Conservation (phyloP, 2,797 vertebrate genomes). For the Aldrovandia affinis region DNA sequence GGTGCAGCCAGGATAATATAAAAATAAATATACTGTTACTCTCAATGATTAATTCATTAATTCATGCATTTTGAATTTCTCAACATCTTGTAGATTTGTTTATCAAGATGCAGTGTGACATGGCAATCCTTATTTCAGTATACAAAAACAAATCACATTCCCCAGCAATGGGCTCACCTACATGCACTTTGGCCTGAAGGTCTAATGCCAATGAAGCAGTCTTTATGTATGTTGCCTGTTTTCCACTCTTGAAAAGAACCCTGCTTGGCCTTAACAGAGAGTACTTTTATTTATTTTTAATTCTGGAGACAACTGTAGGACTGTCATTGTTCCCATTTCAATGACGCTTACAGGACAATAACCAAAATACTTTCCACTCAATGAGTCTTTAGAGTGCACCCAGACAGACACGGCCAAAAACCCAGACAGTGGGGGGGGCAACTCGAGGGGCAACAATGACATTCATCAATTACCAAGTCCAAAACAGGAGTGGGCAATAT, state of each 20-base stretch:
- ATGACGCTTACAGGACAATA: constrained; percentile 7
- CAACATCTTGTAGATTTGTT: not conserved
- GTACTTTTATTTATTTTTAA: not conserved
- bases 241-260: not conserved
- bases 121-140: too few species aligned
- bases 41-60: not conserved
- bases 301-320: not conserved
- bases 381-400: constrained; percentile 10
- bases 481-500: too few species aligned
- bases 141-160: too few species aligned
- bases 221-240: not conserved
- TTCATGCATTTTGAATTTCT: not conserved
- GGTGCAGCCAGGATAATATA: not conserved
- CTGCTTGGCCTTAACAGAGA: not conserved
- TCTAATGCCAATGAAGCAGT: not conserved
- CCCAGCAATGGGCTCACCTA: not conserved
- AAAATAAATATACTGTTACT: too few species aligned
- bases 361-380: not conserved
- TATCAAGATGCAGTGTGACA: not conserved
- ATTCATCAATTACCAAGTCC: not conserved
- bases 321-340: constrained; percentile 20
- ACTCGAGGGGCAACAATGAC: not conserved
- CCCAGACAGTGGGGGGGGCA: not conserved
- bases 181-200: not conserved
- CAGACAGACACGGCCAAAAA: constrained; percentile 31